These are phyloP conservation scores for Latrodectus hesperus DNA, from an alignment of 2,888 invertebrate species.

Conservation along the genomic window DNA sequence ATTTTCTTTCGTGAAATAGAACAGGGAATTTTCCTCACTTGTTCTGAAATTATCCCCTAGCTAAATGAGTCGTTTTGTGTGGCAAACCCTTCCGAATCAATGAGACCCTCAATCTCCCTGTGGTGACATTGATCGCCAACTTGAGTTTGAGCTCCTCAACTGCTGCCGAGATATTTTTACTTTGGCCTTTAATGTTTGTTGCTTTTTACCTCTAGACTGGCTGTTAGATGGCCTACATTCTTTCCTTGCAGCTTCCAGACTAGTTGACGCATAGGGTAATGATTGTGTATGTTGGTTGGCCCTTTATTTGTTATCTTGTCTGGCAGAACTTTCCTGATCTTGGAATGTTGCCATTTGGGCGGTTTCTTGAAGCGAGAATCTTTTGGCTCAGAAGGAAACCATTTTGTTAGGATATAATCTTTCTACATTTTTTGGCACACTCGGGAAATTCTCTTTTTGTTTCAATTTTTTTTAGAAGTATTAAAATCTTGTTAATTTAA, in stretches of 20 bases:
- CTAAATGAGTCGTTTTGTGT: too few relatives aligned
- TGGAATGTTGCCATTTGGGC: constrained; percentile 54
- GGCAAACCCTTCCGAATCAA: too few relatives aligned
- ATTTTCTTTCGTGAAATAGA: too few relatives aligned
- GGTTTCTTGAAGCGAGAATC: constrained; percentile 3
- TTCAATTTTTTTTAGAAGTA: too few relatives aligned
- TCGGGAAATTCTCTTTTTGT: too few relatives aligned
- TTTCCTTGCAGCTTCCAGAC: background rate
- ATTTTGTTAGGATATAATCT: too few relatives aligned
- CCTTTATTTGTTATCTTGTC: constrained; percentile 22
- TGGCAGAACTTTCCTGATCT: constrained; percentile 13
- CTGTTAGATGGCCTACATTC: background rate
- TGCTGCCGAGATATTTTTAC: background rate
- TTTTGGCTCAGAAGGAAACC: constrained; percentile 11
- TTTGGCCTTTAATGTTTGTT: background rate
- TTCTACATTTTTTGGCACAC: too few relatives aligned
- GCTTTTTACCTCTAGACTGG: background rate
- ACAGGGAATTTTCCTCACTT: too few relatives aligned
- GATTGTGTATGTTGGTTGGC: background rate
- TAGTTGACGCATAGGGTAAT: background rate
- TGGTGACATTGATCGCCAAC: background rate
- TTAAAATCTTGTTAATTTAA: too few relatives aligned
- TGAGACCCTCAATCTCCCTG: background rate
- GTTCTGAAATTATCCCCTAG: too few relatives aligned
- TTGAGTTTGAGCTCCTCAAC: background rate